Conservation (phyloP, 2,113 vertebrate genomes). For the Ia io region DNA sequence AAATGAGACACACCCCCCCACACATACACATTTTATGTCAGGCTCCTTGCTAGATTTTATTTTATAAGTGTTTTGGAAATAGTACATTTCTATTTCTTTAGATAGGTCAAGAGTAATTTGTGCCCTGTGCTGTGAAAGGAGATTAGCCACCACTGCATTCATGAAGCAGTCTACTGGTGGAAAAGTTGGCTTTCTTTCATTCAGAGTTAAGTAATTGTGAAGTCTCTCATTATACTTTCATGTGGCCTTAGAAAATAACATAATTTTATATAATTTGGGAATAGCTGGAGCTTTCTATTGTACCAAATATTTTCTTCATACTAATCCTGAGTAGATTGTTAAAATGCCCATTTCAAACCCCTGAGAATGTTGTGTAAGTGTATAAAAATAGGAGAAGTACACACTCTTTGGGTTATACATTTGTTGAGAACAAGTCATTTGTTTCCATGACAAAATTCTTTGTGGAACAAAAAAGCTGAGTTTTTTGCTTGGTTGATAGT, state of each 20-base stretch:
- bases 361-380: neutral
- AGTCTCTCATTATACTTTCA: neutral
- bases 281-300: neutral
- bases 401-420: neutral
- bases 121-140: conserved; percentile 9
- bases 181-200: neutral
- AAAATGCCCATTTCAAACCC: neutral
- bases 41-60: neutral
- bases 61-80: neutral
- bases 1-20: neutral
- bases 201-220: neutral
- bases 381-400: neutral
- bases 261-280: conserved; percentile 17
- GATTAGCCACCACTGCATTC: neutral
- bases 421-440: neutral
- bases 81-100: neutral
- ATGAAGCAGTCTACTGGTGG: neutral
- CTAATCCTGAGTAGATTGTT: neutral
- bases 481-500: neutral
- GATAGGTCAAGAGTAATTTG: neutral
- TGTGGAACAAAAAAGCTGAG: neutral
- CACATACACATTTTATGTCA: neutral
- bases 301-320: neutral
- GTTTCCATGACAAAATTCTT: neutral
- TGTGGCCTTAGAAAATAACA: neutral